Conservation (phyloP, 2,797 vertebrate species). For the Phrynocephalus forsythii region DNA sequence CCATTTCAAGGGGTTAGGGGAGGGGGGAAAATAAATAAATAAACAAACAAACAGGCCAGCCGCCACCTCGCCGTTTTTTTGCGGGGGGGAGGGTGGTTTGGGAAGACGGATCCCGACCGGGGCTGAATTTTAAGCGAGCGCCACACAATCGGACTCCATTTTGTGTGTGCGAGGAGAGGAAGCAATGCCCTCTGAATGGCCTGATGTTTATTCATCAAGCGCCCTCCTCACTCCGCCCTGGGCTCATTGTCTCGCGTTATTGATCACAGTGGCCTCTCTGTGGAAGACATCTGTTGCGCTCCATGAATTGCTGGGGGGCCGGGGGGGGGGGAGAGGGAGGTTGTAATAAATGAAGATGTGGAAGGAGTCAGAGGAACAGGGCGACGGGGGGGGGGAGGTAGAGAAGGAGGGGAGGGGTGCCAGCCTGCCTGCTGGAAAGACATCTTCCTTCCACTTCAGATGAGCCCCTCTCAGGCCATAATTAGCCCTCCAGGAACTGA, state of each 20-base stretch:
- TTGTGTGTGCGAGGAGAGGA: constrained; percentile 63
- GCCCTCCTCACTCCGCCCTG: constrained; percentile 55
- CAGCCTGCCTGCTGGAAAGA: not conserved
- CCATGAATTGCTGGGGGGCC: constrained; percentile 54
- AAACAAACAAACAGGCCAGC: constrained; percentile 30
- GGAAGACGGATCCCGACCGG: constrained; percentile 60
- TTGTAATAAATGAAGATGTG: constrained; percentile 65
- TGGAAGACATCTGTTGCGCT: constrained; percentile 70
- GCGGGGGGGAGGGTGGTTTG: constrained; percentile 39
- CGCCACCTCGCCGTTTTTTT: constrained; percentile 44
- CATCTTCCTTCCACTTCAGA: too few relatives aligned
- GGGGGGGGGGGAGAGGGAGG: not conserved
- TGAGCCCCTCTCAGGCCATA: too few relatives aligned
- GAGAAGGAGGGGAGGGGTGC: not conserved
- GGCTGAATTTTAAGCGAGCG: constrained; percentile 72
- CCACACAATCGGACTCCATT: constrained; percentile 68
- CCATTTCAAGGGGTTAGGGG: not conserved
- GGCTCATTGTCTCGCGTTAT: constrained; percentile 70
- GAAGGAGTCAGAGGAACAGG: constrained; percentile 35
- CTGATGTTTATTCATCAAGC: constrained; percentile 71
- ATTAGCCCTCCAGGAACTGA: too few relatives aligned
- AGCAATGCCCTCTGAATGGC: constrained; percentile 67
- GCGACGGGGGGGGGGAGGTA: not conserved
- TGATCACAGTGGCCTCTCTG: constrained; percentile 57
- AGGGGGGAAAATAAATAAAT: constrained; percentile 70